Conservation (phyloP, 2,113 vertebrate species). For the Ptyas mucosa region DNA sequence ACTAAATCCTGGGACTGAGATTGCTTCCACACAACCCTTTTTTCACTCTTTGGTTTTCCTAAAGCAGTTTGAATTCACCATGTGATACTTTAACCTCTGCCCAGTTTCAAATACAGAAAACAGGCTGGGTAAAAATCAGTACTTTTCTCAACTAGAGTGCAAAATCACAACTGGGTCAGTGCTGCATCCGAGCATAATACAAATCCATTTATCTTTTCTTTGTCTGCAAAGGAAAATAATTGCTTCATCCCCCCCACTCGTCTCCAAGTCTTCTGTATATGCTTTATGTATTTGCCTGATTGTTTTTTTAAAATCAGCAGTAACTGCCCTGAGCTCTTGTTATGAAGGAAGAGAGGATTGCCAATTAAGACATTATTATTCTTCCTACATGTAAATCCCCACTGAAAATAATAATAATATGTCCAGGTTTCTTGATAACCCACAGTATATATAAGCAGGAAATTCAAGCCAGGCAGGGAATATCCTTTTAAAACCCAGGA, state of each 20-base stretch:
- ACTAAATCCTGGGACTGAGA: not conserved
- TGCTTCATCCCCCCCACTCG: not conserved
- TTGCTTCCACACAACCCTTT: not conserved
- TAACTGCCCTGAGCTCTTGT: not conserved
- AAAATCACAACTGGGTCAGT: not conserved
- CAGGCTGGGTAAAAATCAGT: not conserved
- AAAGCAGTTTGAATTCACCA: not conserved
- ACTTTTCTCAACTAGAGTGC: not conserved
- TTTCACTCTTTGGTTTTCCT: not conserved
- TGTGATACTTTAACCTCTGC: not conserved
- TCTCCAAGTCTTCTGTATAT: not conserved
- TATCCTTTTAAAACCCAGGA: not conserved
- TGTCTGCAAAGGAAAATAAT: not conserved
- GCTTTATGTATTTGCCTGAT: not conserved
- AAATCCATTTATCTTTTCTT: not conserved
- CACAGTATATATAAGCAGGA: not conserved
- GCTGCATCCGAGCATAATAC: not conserved
- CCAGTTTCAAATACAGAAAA: not conserved
- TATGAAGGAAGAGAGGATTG: not conserved
- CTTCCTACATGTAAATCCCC: not conserved
- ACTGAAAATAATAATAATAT: not conserved
- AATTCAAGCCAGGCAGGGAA: not conserved
- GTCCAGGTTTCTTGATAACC: not conserved
- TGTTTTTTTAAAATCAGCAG: not conserved
- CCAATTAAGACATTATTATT: not conserved